Evolutionary conservation across 2,888 invertebrate species (phyloP).

Genomic region (Ochropleura leucogaster): DNA sequence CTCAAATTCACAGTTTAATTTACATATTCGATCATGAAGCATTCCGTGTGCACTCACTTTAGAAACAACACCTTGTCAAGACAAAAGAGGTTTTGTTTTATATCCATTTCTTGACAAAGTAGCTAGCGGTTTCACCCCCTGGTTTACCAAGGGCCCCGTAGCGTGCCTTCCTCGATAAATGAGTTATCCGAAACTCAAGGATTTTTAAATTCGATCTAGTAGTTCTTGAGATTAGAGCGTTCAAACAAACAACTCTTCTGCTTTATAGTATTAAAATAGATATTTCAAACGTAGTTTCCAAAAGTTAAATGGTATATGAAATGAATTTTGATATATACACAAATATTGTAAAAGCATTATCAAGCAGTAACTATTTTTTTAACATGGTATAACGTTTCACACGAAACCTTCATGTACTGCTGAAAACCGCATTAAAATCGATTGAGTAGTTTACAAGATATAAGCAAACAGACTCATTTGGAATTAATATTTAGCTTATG

Average conservation of each 20-base stretch:
- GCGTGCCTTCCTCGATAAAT: too few relatives aligned
- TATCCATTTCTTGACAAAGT: not conserved
- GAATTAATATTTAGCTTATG: not conserved
- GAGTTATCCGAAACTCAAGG: too few relatives aligned
- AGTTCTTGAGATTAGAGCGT: too few relatives aligned
- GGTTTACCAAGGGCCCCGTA: too few relatives aligned
- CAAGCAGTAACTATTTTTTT: slow-evolving; percentile 1
- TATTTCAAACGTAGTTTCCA: not conserved
- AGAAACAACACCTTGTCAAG: not conserved
- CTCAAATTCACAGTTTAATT: not conserved
- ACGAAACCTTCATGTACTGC: too few relatives aligned
- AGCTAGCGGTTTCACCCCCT: not conserved
- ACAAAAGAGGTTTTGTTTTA: not conserved
- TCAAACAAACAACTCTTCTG: too few relatives aligned
- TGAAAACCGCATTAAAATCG: too few relatives aligned
- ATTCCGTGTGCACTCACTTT: too few relatives aligned
- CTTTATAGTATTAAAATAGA: too few relatives aligned
- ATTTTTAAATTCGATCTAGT: too few relatives aligned
- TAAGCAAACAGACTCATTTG: not conserved
- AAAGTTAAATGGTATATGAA: slow-evolving; percentile 28
- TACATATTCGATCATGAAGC: not conserved
- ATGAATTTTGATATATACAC: slow-evolving; percentile 25
- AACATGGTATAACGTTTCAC: not conserved
- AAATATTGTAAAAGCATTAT: slow-evolving; percentile 19
- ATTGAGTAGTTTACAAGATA: too few relatives aligned